Base-by-base conservation (phyloP, 2,113 vertebrate genomes). In the Seriola quinqueradiata region DNA sequence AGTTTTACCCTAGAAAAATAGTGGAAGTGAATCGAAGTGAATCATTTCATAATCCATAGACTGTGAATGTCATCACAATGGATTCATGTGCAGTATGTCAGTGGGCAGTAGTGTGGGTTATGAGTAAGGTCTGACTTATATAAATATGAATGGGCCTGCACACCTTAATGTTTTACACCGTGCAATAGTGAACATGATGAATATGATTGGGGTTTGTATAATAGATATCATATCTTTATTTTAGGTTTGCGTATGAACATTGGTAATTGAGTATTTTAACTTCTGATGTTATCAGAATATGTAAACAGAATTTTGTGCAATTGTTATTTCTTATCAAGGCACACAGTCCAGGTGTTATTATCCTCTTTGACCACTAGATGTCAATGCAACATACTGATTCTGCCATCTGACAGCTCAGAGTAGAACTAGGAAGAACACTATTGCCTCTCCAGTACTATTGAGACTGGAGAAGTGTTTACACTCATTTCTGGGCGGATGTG, bases 331-430 rank as follows among this genome's bases (percentile, higher is more conserved):
- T 58, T 28, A 25, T 11, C 19, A 1, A 16, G 6, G 1, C 13
- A 4, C 4, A 23, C 14, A 55, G 34, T n/a, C 42, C 5, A 5
- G 1, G 1, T 82, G 68, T 73, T 1, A 69, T 67, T 25, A 25
- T 55, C 2, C 1, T 16, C 1, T 86, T 23, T 76, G 8, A 80
- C 81, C 92, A 87, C 76, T 76, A 82, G 90, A 82, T 84, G 91
- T 23, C 87, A 25, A 25, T 68, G 36, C 32, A 60, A 36, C 8
- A 38, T 61, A 72, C 7, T 11, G 44, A 52, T 70, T 65, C n/a
- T 67, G 34, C 8, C 17, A 11, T 36, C 23, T 60, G 44, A 36
- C 21, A 66, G 21, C 23, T 67, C 28, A 57, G 40, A 50, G 61
- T 36, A 44, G 14, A 16, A 12, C 2, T 19, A 23, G 38, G 1